Evolutionary conservation across 2,113 vertebrate genomes (phyloP), one percentile per base, ranked within the genome.

Genomic region (Petroica traversi): DNA sequence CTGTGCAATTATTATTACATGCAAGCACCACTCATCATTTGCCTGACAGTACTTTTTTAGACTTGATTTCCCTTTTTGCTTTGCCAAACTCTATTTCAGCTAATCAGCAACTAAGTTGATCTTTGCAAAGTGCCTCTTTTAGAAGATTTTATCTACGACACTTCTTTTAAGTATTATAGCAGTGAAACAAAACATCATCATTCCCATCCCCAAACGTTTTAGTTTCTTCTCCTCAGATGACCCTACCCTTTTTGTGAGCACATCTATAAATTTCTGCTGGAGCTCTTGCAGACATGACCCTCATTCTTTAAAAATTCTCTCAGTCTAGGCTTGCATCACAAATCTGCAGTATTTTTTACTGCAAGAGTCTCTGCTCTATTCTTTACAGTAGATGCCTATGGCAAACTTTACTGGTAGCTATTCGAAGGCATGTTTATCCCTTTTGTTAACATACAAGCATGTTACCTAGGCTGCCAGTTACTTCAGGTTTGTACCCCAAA

Each of bases 41-140:
- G 2, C 52, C 28, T 75, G 31, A 78, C n/a, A n/a, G n/a, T 59
- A 40, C 28, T 74, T 85, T 73, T 64, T 19, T 57, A 76, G 23
- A 78, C 11, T 71, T 55, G 33, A 77, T 74, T 91, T 87, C 64
- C 74, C 40, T 61, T 92, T 71, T 94, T 85, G 46, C 31, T 84
- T 59, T 76, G 45, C 16, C 54, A 58, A 81, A 72, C 52, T 62
- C 73, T 12, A 45, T 49, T 68, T 40, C 36, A 41, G 25, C 31
- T 73, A 26, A 81, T 36, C 55, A 71, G 34, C 55, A 57, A 71
- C 29, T 34, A 82, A 72, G 26, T 51, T 33, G 9, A 79, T 34
- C 41, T 51, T 11, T 31, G 20, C n/a, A 22, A 88, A 72, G 18
- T 33, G 28, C 9, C 49, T 54, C 5, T 11, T 76, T 79, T 48